Evolutionary conservation across 2,888 invertebrate genomes (phyloP).

Genomic region (Leistus spinibarbis): DNA sequence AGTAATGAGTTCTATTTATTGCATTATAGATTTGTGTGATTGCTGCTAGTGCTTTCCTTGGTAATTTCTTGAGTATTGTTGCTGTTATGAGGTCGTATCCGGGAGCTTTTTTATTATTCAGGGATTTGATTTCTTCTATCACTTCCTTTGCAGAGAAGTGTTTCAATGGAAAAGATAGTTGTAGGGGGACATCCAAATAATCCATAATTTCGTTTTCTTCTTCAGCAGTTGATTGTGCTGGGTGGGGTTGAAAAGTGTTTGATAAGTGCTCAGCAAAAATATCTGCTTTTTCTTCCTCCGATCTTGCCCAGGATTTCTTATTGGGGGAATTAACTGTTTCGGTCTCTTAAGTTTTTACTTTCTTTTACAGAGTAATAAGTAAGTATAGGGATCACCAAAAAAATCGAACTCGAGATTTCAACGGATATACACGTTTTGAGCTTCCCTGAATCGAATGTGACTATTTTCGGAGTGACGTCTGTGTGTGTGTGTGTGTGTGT

Average conservation of each 20-base stretch:
- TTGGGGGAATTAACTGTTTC: slow-evolving; percentile 33
- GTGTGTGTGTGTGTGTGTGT: no score
- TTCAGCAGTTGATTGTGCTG: slow-evolving; percentile 38
- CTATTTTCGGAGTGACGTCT: no score
- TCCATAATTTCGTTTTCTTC: slow-evolving; percentile 33
- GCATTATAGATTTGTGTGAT: slow-evolving; percentile 39
- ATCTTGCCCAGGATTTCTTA: slow-evolving; percentile 41
- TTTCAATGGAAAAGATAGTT: slow-evolving; percentile 33
- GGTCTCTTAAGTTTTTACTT: slow-evolving; percentile 41
- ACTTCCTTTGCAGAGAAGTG: slow-evolving; percentile 22
- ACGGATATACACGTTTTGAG: no score
- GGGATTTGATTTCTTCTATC: slow-evolving; percentile 16
- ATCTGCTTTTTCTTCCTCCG: slow-evolving; percentile 42
- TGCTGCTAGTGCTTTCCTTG: slow-evolving; percentile 1
- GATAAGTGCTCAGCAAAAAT: slow-evolving; percentile 42
- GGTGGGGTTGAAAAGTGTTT: slow-evolving; percentile 41
- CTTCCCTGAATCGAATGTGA: no score
- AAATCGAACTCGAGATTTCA: no score
- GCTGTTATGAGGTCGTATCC: slow-evolving; percentile 45
- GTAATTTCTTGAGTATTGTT: slow-evolving; percentile 41
- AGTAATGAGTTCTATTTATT: slow-evolving; percentile 41
- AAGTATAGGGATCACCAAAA: no score
- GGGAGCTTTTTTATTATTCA: slow-evolving; percentile 41
- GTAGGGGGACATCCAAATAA: slow-evolving; percentile 24
- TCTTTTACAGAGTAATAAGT: no score